phyloP scores from a whole-genome alignment of 2,797 vertebrate species.

The Mastacembelus armatus region DNA sequence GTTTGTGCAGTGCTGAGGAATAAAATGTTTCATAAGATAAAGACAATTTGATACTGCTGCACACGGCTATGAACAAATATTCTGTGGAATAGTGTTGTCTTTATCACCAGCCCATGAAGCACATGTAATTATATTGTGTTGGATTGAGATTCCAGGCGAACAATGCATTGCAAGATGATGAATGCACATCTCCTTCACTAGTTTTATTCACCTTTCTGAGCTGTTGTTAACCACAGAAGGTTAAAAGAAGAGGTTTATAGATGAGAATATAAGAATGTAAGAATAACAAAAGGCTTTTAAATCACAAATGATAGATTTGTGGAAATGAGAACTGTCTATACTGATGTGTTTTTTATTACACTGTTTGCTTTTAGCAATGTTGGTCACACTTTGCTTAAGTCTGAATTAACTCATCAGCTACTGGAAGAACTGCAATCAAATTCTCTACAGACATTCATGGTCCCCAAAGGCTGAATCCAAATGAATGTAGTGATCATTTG shows the following conservation, averaged over 20 bases:
- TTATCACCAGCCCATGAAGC: slow-evolving; percentile 22
- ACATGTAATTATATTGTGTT: slow-evolving; percentile 34
- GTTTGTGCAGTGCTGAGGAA: not conserved
- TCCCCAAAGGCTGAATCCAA: too few relatives aligned
- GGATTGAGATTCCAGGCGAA: slow-evolving; percentile 34
- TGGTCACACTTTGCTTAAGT: too few relatives aligned
- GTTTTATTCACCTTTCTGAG: slow-evolving; percentile 33
- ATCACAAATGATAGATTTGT: too few relatives aligned
- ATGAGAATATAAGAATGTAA: not conserved
- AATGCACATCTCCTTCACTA: slow-evolving; percentile 25
- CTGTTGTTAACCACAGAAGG: slow-evolving; percentile 17
- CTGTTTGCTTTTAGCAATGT: too few relatives aligned
- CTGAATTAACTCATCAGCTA: too few relatives aligned
- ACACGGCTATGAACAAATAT: slow-evolving; percentile 8
- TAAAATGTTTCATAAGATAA: slow-evolving; percentile 20
- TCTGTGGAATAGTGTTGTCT: slow-evolving; percentile 11
- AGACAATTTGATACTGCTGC: slow-evolving; percentile 35
- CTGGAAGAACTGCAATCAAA: too few relatives aligned
- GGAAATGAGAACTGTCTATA: too few relatives aligned
- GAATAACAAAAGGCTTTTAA: too few relatives aligned
- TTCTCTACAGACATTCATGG: too few relatives aligned
- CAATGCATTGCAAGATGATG: slow-evolving; percentile 33
- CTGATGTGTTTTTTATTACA: too few relatives aligned
- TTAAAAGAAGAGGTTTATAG: not conserved
- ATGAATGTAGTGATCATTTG: not conserved